phyloP scores from a whole-genome alignment of 2,888 invertebrate species.

The Nomada lathburiana region DNA sequence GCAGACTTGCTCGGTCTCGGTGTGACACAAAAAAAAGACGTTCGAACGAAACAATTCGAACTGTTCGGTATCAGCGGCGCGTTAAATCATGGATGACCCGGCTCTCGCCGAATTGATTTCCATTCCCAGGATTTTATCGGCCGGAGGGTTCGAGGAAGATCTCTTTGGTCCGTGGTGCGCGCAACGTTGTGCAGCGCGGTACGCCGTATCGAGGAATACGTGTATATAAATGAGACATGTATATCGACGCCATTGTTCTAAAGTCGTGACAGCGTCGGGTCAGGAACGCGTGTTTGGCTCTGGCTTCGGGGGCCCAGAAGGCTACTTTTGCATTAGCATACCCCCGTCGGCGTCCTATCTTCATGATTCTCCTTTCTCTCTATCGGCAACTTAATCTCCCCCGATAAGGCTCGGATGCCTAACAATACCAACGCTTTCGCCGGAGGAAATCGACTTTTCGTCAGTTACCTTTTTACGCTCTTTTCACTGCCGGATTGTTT shows the following conservation, averaged over 20 bases:
- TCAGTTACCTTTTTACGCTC: background rate
- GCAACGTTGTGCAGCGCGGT: constrained; percentile 52
- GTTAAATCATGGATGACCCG: constrained; percentile 67
- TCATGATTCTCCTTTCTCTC: constrained; percentile 69
- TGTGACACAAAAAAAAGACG: constrained; percentile 41
- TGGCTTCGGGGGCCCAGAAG: constrained; percentile 60
- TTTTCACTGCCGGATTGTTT: background rate
- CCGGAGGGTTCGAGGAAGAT: constrained; percentile 54
- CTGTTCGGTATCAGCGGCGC: constrained; percentile 59
- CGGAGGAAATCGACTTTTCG: constrained; percentile 31
- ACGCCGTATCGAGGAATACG: constrained; percentile 73
- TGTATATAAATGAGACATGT: constrained; percentile 82
- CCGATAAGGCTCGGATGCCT: constrained; percentile 74
- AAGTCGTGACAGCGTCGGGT: constrained; percentile 83
- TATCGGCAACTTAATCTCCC: constrained; percentile 82
- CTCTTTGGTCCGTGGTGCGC: constrained; percentile 47
- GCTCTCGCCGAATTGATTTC: constrained; percentile 70
- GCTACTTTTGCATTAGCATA: constrained; percentile 77
- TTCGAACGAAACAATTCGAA: constrained; percentile 60
- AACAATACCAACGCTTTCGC: constrained; percentile 53
- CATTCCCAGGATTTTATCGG: constrained; percentile 71
- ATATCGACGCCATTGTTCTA: constrained; percentile 82
- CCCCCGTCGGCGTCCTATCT: constrained; percentile 63
- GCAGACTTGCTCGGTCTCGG: background rate
- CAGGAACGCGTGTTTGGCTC: constrained; percentile 82